phyloP scores from a whole-genome alignment of 2,113 vertebrate species.

The Nothobranchius furzeri region DNA sequence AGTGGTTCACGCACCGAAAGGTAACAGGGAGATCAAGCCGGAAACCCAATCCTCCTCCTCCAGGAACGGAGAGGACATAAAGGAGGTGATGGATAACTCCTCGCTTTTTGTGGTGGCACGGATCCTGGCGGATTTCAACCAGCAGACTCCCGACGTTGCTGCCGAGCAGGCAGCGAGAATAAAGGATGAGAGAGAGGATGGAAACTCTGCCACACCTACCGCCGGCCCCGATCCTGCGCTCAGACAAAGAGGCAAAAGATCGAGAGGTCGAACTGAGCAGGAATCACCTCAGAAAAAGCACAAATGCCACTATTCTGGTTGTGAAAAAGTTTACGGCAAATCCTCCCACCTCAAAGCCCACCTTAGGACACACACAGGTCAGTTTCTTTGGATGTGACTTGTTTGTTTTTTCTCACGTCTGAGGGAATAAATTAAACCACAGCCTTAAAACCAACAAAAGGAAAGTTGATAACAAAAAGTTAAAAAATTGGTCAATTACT shows the following conservation, averaged over 20 bases:
- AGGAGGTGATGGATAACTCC: constrained; percentile 87
- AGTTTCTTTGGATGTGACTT: constrained; percentile 75
- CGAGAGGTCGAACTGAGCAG: constrained; percentile 86
- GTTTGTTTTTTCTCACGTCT: constrained; percentile 18
- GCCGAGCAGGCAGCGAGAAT: constrained; percentile 81
- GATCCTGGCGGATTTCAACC: constrained; percentile 96
- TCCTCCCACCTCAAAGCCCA: constrained; percentile 99
- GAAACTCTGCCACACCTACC: constrained; percentile 90
- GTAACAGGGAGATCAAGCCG: constrained; percentile 80
- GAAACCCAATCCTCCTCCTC: constrained; percentile 71
- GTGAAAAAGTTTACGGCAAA: constrained; percentile 99
- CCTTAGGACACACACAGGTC: constrained; percentile 99
- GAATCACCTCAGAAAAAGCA: constrained; percentile 96
- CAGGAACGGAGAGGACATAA: constrained; percentile 81
- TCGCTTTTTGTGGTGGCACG: constrained; percentile 92
- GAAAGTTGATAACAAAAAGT: background rate
- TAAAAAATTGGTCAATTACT: constrained; percentile 8
- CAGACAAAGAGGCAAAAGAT: constrained; percentile 93
- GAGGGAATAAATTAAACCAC: background rate
- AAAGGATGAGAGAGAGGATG: constrained; percentile 82
- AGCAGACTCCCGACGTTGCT: constrained; percentile 84
- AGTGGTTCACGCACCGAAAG: constrained; percentile 84
- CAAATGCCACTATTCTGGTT: constrained; percentile 97
- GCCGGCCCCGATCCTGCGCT: constrained; percentile 83
- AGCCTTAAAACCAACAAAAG: background rate